Evolutionary conservation across 2,797 vertebrate genomes (phyloP).

Genomic region (Simalia tracyae): DNA sequence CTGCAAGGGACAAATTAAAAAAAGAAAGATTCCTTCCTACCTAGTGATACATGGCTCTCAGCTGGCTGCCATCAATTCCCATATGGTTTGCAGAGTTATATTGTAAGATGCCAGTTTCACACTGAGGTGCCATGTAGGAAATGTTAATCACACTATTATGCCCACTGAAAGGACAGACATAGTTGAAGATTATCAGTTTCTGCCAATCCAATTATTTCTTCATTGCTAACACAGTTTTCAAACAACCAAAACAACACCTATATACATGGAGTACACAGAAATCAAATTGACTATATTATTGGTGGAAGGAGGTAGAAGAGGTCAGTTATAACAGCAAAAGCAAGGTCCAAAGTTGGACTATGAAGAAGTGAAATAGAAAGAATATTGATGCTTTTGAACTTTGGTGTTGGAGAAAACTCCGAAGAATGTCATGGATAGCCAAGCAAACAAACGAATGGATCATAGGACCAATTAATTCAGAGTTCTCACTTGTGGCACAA

Average conservation of each 20-base stretch:
- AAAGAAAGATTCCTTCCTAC: not conserved
- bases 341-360: not conserved
- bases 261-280: not conserved
- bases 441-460: not conserved
- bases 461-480: not conserved
- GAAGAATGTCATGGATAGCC: not conserved
- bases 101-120: not conserved
- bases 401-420: not conserved
- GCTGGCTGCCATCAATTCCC: not conserved
- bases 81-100: not conserved
- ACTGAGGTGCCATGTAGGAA: not conserved
- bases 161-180: not conserved
- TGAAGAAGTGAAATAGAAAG: not conserved
- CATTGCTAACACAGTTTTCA: not conserved
- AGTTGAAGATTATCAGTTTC: not conserved
- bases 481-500: not conserved
- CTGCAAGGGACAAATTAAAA: not conserved
- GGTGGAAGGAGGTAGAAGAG: not conserved
- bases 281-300: not conserved
- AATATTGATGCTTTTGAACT: not conserved
- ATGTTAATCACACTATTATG: not conserved
- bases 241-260: not conserved
- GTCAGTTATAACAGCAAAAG: not conserved
- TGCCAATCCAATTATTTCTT: not conserved
- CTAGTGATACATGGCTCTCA: not conserved